Base-by-base conservation (phyloP, 2,113 vertebrate genomes). In the Gavialis gangeticus region DNA sequence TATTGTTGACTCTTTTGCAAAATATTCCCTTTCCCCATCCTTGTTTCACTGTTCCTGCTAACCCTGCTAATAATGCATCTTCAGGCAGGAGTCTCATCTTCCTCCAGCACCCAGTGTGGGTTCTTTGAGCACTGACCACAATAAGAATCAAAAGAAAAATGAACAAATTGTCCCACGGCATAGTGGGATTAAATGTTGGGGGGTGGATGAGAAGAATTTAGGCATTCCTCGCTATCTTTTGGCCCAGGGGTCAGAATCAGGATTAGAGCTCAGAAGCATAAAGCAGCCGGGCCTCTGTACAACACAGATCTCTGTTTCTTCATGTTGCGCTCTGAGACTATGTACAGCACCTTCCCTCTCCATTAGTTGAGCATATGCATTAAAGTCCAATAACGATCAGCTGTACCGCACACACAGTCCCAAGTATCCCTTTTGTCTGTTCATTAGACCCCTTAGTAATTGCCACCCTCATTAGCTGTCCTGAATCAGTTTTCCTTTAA, bases 401-500 rank as follows among this genome's bases (percentile, higher is more conserved):
- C 73, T 82, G 60, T 62, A 92, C 92, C 37, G 46, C 34, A 24
- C n/a, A 2, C 34, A 27, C 4, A 60, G 93, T 79, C 85, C 80
- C 73, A 92, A 75, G 79, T 85, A 16, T 1, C 69, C 76, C 46
- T 25, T 10, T 13, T 88, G 69, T 77, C 85, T 93, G 66, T 14
- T 95, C 94, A 82, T 95, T 95, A 88, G 82, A 84, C 4, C 85
- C 55, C 5, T 78, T 57, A 75, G 57, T 17, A 92, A 81, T 18
- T 82, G 46, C 69, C 89, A 55, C 55, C 60, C 84, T 85, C 87
- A 22, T 54, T 89, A 94, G 89, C 69, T 82, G 82, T 75, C 62
- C 64, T 86, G 89, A 89, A 93, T 94, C 90, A 80, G 60, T 88
- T 96, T 95, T 58, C 69, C 84, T 88, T 91, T 94, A 91, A 94